Percentiles rank a stretch among this genome's conserved stretches.
Evolutionary conservation across 2,797 vertebrate genomes (phyloP).

Genomic region (Fratercula arctica): DNA sequence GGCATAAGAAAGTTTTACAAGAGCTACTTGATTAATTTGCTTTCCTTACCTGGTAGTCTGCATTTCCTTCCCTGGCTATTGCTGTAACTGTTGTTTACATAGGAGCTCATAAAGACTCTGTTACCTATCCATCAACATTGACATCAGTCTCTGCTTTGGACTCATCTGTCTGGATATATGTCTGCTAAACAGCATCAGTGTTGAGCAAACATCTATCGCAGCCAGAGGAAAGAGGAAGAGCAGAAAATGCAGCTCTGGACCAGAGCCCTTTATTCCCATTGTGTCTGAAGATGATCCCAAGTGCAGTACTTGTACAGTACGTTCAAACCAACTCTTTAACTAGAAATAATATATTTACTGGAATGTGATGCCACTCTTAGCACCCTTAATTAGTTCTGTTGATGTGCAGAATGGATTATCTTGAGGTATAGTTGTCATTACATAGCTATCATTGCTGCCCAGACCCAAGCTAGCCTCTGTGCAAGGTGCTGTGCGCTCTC

Average conservation of each 20-base stretch:
- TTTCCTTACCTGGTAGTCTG: not conserved
- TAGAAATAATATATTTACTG: not conserved
- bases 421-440: not conserved
- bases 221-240: not conserved
- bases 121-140: not conserved
- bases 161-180: not conserved
- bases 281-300: not conserved
- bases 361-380: not conserved
- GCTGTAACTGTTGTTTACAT: not conserved
- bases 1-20: not conserved
- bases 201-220: not conserved
- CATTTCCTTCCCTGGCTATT: not conserved
- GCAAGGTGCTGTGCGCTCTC: not conserved
- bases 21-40: not conserved
- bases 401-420: not conserved
- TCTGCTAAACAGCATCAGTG: not conserved
- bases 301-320: too few relatives aligned
- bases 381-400: not conserved
- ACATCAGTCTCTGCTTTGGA: not conserved
- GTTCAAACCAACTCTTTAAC: not conserved
- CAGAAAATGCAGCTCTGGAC: not conserved
- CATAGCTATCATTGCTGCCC: not conserved
- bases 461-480: not conserved
- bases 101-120: accelerated
- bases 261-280: not conserved